A percentile compares a stretch with the other conserved stretches of the same genome.
These are phyloP conservation scores for Drosophila funebris DNA, from an alignment of 1,140 invertebrate species.

Conservation along the genomic window DNA sequence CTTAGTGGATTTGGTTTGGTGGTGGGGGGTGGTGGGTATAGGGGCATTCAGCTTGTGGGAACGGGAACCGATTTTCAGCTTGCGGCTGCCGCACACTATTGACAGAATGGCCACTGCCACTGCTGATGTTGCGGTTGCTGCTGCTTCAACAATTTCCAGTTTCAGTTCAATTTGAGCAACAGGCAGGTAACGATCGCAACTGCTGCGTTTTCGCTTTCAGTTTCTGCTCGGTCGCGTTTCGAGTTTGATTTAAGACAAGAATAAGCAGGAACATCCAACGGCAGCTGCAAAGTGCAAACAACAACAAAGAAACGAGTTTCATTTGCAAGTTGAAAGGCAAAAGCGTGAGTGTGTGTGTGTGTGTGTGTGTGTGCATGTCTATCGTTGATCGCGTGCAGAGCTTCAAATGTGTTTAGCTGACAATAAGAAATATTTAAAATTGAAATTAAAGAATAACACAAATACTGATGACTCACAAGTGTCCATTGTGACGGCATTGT, in stretches of 20 bases:
- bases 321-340: conserved; percentile 49
- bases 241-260: conserved; percentile 52
- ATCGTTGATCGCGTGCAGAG: conserved; percentile 46
- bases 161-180: conserved; percentile 75
- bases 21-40: conserved; percentile 3
- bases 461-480: conserved; percentile 61
- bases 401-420: conserved; percentile 31
- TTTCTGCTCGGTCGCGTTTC: conserved; percentile 33
- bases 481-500: conserved; percentile 33
- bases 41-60: conserved; percentile 63
- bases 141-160: conserved; percentile 58
- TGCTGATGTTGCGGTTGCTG: neutral
- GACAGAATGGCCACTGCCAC: conserved; percentile 3
- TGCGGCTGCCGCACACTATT: conserved; percentile 15
- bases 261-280: conserved; percentile 40
- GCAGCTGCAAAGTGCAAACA: conserved; percentile 74
- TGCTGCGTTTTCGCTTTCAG: conserved; percentile 53
- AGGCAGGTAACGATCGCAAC: conserved; percentile 61
- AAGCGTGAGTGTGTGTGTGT: conserved; percentile 8
- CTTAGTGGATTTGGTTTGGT: neutral
- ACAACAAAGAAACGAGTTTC: conserved; percentile 65
- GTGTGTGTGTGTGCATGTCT: conserved; percentile 11
- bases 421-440: conserved; percentile 43
- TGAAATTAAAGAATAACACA: conserved; percentile 41
- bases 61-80: conserved; percentile 66